Conservation (phyloP, 2,888 invertebrate genomes). For the Bombyx huttoni region DNA sequence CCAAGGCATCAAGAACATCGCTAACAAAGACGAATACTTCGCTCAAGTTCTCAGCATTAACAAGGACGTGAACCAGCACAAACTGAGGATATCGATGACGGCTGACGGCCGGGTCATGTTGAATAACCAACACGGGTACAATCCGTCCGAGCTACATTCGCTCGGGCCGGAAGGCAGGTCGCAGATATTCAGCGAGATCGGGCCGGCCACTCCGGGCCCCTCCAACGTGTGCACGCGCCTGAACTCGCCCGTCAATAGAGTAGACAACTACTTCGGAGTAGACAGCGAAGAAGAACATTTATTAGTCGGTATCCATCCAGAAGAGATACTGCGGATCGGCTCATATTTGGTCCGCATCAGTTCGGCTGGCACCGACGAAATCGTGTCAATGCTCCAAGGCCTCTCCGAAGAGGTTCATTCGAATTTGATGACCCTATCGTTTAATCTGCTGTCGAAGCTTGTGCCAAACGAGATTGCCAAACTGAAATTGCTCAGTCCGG, state of each 20-base stretch:
- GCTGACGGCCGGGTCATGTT: constrained; percentile 55
- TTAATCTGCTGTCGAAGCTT: constrained; percentile 43
- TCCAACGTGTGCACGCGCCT: constrained; percentile 43
- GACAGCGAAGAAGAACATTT: constrained; percentile 31
- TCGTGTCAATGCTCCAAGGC: constrained; percentile 40
- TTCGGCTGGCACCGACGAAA: constrained; percentile 43
- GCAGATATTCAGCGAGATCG: constrained; percentile 40
- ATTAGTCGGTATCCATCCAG: constrained; percentile 47
- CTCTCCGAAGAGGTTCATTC: constrained; percentile 48
- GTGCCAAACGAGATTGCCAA: constrained; percentile 47
- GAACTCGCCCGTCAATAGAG: constrained; percentile 1
- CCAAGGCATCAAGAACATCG: constrained; percentile 59
- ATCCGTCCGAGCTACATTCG: constrained; percentile 42
- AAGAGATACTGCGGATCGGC: constrained; percentile 52
- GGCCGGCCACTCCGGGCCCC: constrained; percentile 29
- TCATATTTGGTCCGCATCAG: constrained; percentile 41
- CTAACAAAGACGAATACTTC: constrained; percentile 70
- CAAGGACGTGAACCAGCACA: constrained; percentile 65
- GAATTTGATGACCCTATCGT: constrained; percentile 48
- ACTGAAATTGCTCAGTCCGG: constrained; percentile 43
- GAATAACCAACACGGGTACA: constrained; percentile 52
- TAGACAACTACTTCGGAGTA: constrained; percentile 20
- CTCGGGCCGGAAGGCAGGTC: constrained; percentile 39
- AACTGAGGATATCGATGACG: constrained; percentile 59
- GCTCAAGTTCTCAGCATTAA: constrained; percentile 66